Evolutionary conservation across 2,888 invertebrate genomes (phyloP).

Genomic region (Drepana falcataria): DNA sequence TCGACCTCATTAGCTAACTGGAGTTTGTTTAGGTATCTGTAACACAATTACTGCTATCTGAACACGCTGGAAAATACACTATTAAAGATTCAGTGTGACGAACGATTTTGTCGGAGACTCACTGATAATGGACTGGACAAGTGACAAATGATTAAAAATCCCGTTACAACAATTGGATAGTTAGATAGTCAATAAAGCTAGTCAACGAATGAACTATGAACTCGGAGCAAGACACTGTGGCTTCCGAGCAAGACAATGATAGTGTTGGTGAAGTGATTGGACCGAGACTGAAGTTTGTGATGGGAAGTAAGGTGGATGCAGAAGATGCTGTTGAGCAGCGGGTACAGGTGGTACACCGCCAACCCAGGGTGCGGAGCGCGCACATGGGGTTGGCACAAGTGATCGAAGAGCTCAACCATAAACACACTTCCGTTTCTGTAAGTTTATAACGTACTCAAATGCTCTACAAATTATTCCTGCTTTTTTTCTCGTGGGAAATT

Average conservation of each 20-base stretch:
- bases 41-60: conserved; percentile 33
- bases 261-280: conserved; percentile 29
- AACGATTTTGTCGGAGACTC: neutral
- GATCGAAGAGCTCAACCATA: conserved; percentile 57
- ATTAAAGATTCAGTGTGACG: conserved; percentile 5
- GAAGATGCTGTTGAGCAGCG: conserved; percentile 10
- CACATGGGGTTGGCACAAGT: conserved; percentile 60
- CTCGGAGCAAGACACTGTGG: no score
- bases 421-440: conserved; percentile 33
- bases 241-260: conserved; percentile 3
- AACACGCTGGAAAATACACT: conserved; percentile 6
- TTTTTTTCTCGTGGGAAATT: no score
- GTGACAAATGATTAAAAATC: neutral
- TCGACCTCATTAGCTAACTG: conserved; percentile 46
- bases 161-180: neutral
- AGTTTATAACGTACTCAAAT: neutral
- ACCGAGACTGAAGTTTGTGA: conserved; percentile 10
- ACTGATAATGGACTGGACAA: neutral
- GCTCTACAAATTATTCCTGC: no score
- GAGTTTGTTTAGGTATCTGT: conserved; percentile 34
- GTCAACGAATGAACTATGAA: no score
- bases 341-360: conserved; percentile 11
- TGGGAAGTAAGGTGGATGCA: conserved; percentile 9
- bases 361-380: conserved; percentile 33
- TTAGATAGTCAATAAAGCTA: no score